A percentile compares a stretch with the other conserved stretches of the same genome.
Evolutionary conservation across 2,113 vertebrate species (phyloP).

Genomic region (Chascanopsetta lugubris): DNA sequence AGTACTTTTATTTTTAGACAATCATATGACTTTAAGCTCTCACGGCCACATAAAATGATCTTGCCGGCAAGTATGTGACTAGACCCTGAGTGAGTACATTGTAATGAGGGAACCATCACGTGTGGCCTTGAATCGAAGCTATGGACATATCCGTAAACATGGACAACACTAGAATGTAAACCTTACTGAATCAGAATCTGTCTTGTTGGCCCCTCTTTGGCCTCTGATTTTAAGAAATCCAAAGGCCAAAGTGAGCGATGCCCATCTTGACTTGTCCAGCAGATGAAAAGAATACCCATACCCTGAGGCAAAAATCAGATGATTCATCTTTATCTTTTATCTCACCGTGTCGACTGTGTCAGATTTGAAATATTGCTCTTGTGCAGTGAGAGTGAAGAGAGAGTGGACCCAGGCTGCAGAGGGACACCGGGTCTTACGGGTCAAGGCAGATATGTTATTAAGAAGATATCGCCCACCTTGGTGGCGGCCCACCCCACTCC

Average conservation of each 20-base stretch:
- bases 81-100: too few species aligned
- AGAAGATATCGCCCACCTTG: conserved; percentile 52
- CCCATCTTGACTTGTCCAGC: neutral
- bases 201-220: neutral
- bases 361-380: conserved; percentile 23
- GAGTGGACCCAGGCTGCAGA: conserved; percentile 24
- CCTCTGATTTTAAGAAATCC: neutral
- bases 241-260: neutral
- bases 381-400: conserved; percentile 27
- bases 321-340: conserved; percentile 34
- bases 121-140: too few species aligned
- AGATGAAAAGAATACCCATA: conserved; percentile 23
- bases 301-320: conserved; percentile 38
- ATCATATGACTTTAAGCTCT: too few species aligned
- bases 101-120: too few species aligned
- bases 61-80: too few species aligned
- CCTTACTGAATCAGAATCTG: too few species aligned
- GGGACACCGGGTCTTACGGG: conserved; percentile 39
- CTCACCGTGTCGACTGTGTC: conserved; percentile 20
- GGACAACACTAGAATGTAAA: neutral
- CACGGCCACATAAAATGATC: too few species aligned
- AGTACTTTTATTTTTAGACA: too few species aligned
- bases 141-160: too few species aligned
- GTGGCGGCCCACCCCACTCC: conserved; percentile 8
- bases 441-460: conserved; percentile 60